These are phyloP conservation scores for Peromyscus attwateri DNA, from an alignment of 2,797 vertebrate genomes.

Conservation along the genomic window DNA sequence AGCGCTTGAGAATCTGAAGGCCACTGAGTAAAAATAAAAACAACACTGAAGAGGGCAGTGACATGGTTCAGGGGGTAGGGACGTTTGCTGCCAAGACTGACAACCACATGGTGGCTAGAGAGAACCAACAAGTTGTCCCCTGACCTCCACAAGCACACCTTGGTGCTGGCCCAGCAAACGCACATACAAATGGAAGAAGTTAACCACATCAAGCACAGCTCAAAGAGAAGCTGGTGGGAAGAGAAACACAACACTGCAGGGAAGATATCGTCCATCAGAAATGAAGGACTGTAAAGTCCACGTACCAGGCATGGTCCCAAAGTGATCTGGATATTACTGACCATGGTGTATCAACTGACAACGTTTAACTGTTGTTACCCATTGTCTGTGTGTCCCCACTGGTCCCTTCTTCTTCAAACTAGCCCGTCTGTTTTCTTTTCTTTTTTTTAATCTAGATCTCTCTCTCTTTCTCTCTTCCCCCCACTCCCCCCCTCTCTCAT, in stretches of 20 bases:
- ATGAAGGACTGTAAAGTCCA: neutral
- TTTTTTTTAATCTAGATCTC: neutral
- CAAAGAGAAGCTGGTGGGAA: neutral
- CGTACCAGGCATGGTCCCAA: no score
- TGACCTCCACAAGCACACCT: neutral
- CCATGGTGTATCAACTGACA: neutral
- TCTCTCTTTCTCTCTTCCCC: neutral
- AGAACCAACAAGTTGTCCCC: neutral
- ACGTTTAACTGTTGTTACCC: neutral
- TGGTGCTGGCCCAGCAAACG: neutral
- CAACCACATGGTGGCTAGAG: neutral
- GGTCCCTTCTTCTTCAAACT: neutral
- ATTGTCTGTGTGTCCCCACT: neutral
- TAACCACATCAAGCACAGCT: neutral
- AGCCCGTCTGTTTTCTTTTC: neutral
- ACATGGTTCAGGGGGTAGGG: neutral
- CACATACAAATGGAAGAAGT: neutral
- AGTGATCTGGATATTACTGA: neutral
- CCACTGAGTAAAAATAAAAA: slow-evolving; percentile 90
- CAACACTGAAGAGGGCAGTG: neutral
- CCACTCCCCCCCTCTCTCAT: no score
- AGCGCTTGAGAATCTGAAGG: slow-evolving; percentile 92
- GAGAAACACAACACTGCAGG: neutral
- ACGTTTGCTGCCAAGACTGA: neutral
- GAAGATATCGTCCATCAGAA: neutral